phyloP scores from a whole-genome alignment of 2,113 vertebrate species.

The Todiramphus saurophagus region DNA sequence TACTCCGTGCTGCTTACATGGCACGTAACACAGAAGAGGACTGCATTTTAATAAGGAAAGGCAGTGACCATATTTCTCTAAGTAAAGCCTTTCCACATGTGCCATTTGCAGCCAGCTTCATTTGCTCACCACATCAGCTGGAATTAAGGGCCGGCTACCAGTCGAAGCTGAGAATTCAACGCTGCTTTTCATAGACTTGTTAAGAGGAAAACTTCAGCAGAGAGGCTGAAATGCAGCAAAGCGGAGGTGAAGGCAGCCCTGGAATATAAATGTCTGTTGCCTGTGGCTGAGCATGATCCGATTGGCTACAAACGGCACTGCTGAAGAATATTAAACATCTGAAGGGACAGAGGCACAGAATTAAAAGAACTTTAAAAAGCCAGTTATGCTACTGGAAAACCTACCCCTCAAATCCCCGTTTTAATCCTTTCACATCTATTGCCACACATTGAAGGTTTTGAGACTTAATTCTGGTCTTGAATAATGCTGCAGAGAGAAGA shows the following conservation, averaged over 20 bases:
- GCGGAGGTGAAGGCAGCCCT: neutral
- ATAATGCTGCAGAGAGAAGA: conserved; percentile 5
- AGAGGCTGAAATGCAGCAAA: neutral
- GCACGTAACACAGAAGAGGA: neutral
- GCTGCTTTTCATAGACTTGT: neutral
- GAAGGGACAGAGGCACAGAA: neutral
- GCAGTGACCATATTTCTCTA: neutral
- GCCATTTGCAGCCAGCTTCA: neutral
- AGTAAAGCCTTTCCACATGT: neutral
- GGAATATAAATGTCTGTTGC: neutral
- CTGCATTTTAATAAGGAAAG: neutral
- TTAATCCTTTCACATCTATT: conserved; percentile 30
- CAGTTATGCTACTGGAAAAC: neutral
- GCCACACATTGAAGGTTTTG: neutral
- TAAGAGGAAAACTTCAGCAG: conserved; percentile 28
- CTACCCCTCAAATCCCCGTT: neutral
- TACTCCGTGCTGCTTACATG: neutral
- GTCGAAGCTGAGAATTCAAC: neutral
- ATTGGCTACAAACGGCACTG: conserved; percentile 22
- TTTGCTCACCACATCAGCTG: neutral
- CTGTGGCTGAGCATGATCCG: conserved; percentile 21
- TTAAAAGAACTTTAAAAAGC: conserved; percentile 23
- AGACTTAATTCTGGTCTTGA: neutral
- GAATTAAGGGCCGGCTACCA: neutral
- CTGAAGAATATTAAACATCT: neutral